Evolutionary conservation across 2,888 invertebrate genomes (phyloP).

Genomic region (Trichopria drosophilae): DNA sequence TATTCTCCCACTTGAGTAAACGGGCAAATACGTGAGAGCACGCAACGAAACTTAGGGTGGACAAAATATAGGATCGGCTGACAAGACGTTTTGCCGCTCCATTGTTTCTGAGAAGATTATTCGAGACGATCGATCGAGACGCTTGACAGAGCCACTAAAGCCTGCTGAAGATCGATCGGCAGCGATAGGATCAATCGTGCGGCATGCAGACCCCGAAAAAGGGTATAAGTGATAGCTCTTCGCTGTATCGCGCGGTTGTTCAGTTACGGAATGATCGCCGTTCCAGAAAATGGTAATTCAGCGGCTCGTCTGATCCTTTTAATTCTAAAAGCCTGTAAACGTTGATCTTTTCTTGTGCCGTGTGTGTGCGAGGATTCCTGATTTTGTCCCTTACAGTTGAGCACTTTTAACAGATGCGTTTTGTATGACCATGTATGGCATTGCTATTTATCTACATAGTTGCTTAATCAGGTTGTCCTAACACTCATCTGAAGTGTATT

Average conservation of each 20-base stretch:
- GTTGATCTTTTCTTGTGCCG: too few species aligned
- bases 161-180: constrained; percentile 54
- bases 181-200: constrained; percentile 53
- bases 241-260: constrained; percentile 3
- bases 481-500: too few species aligned
- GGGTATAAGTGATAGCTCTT: constrained; percentile 18
- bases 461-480: too few species aligned
- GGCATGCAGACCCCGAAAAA: constrained; percentile 26
- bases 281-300: constrained; percentile 33
- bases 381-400: too few species aligned
- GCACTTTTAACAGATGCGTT: too few species aligned
- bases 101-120: constrained; percentile 53
- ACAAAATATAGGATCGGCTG: too few species aligned
- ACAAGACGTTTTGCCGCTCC: constrained; percentile 49
- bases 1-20: too few species aligned
- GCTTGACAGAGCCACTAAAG: constrained; percentile 50
- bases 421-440: too few species aligned
- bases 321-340: too few species aligned
- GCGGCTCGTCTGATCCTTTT: constrained; percentile 31
- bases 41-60: constrained; percentile 15
- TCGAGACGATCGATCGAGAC: constrained; percentile 45
- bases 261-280: not conserved
- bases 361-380: too few species aligned
- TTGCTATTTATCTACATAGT: too few species aligned
- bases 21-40: too few species aligned